These are phyloP conservation scores for Himantopus leucocephalus DNA, from an alignment of 2,113 vertebrate genomes.

Conservation along the genomic window DNA sequence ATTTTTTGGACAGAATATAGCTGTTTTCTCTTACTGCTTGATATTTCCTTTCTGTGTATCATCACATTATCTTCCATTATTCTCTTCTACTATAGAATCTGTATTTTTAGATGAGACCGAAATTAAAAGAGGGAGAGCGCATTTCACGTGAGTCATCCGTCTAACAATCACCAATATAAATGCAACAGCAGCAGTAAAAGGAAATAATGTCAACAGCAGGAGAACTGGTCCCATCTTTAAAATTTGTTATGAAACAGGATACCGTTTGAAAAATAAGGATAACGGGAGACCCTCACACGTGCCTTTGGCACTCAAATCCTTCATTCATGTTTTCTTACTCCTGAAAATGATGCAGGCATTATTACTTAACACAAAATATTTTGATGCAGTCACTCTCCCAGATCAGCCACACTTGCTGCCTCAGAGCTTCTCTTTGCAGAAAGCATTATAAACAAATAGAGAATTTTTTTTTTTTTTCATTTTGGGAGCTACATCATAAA, in stretches of 20 bases:
- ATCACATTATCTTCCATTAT: neutral
- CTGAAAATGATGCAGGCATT: neutral
- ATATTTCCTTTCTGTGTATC: neutral
- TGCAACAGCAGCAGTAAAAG: neutral
- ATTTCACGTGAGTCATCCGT: rapidly evolving
- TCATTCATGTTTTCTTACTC: neutral
- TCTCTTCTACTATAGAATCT: neutral
- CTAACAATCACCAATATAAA: neutral
- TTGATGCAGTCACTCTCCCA: neutral
- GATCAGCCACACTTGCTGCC: neutral
- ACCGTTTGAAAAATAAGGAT: neutral
- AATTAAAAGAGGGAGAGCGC: neutral
- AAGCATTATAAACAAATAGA: neutral
- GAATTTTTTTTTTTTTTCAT: too few species aligned
- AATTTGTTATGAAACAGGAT: neutral
- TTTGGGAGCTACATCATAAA: neutral
- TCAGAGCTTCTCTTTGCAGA: neutral
- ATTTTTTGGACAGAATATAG: neutral
- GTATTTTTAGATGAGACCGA: neutral
- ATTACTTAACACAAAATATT: neutral
- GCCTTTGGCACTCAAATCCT: neutral
- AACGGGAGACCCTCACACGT: neutral
- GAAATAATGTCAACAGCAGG: neutral
- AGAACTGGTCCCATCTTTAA: neutral
- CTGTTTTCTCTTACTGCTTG: neutral